Evolutionary conservation across 2,888 invertebrate species (phyloP).

Genomic region (Leptopilina syphax): DNA sequence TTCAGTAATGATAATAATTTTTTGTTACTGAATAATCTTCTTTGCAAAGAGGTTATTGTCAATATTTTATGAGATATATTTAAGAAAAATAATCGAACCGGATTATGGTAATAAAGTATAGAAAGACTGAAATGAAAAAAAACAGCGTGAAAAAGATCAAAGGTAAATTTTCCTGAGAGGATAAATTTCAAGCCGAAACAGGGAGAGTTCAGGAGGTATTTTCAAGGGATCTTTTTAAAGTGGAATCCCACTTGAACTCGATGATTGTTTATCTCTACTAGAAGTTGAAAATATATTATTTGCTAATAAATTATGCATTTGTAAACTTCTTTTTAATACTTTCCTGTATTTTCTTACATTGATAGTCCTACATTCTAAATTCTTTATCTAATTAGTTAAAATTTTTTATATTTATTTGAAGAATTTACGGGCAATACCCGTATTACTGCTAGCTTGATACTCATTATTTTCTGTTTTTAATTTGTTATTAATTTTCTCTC

Average conservation of each 20-base stretch:
- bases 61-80: too few species aligned
- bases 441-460: too few species aligned
- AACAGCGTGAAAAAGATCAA: not conserved
- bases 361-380: not conserved
- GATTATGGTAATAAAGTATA: not conserved
- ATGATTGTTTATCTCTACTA: conserved; percentile 20
- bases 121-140: not conserved
- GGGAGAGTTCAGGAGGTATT: not conserved
- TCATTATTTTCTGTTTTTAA: too few species aligned
- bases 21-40: too few species aligned
- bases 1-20: too few species aligned
- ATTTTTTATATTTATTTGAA: too few species aligned
- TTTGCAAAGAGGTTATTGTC: too few species aligned
- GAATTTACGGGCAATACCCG: too few species aligned
- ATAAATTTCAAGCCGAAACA: not conserved
- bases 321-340: conserved; percentile 13
- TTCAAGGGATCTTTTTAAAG: conserved; percentile 7
- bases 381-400: too few species aligned
- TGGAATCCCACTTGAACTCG: conserved; percentile 3
- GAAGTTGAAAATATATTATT: conserved; percentile 13
- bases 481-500: too few species aligned
- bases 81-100: too few species aligned
- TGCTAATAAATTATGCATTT: not conserved
- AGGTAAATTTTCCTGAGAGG: conserved; percentile 1
- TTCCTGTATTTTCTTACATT: not conserved